Conservation (phyloP, 2,888 invertebrate genomes). For the Aproaerema taeniolella region DNA sequence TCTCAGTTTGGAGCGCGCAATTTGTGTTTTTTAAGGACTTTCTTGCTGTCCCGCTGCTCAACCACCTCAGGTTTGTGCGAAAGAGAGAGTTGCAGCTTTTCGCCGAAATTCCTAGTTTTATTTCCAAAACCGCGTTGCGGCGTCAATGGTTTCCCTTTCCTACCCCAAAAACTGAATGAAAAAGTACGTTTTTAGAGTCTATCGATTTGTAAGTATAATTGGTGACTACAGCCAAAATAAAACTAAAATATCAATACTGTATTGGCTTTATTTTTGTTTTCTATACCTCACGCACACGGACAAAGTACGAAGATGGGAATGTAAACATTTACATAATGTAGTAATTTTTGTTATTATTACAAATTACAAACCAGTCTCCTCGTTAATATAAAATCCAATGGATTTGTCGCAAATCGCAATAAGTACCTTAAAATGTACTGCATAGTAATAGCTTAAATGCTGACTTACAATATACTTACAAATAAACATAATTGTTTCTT, state of each 20-base stretch:
- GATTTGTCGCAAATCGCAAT: constrained; percentile 41
- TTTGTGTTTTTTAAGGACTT: too few species aligned
- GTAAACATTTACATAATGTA: constrained; percentile 58
- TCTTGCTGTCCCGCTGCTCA: too few species aligned
- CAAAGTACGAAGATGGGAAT: constrained; percentile 54
- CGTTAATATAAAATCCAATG: constrained; percentile 63
- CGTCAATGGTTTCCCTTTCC: too few species aligned
- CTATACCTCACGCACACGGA: constrained; percentile 49
- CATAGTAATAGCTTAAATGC: constrained; percentile 70
- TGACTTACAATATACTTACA: constrained; percentile 51
- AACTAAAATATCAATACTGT: constrained; percentile 68
- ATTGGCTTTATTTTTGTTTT: constrained; percentile 71
- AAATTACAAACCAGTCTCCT: constrained; percentile 75
- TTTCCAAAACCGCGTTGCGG: too few species aligned
- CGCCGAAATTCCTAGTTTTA: too few species aligned
- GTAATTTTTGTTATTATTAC: constrained; percentile 35
- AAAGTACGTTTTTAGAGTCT: too few species aligned
- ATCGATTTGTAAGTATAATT: too few species aligned
- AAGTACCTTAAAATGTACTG: constrained; percentile 58
- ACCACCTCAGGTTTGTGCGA: too few species aligned
- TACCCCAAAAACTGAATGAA: too few species aligned
- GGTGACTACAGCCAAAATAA: too few species aligned
- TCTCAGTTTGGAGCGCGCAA: too few species aligned
- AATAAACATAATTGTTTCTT: constrained; percentile 25
- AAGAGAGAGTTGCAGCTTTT: too few species aligned